Conservation (phyloP, 2,113 vertebrate genomes). For the Aspidoscelis tigris region DNA sequence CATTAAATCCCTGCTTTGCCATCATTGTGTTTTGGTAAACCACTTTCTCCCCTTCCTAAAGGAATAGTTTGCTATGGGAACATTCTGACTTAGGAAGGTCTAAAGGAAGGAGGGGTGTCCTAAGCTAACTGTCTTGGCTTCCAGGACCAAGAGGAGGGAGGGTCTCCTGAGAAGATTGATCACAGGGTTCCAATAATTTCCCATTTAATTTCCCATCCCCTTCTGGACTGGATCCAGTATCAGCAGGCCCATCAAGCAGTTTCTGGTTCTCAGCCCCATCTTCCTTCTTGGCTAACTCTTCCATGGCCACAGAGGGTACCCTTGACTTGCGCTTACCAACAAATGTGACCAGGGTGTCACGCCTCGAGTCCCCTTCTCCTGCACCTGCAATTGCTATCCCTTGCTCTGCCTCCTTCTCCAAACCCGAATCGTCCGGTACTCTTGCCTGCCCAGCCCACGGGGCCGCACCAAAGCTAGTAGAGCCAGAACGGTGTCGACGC, state of each 20-base stretch:
- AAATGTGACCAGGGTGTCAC: conserved; percentile 8
- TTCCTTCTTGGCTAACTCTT: conserved; percentile 13
- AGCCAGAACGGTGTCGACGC: background rate
- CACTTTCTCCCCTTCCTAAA: no score
- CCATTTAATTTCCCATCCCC: conserved; percentile 5
- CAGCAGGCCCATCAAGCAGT: background rate
- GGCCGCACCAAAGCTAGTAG: background rate
- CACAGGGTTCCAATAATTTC: background rate
- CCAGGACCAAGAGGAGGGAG: background rate
- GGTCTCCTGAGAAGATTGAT: background rate
- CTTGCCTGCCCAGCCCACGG: conserved; percentile 6
- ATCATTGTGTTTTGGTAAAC: no score
- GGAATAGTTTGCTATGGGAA: background rate
- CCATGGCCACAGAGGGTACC: conserved; percentile 10
- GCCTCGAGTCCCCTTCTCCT: conserved; percentile 6
- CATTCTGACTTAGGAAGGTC: background rate
- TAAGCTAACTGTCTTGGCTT: background rate
- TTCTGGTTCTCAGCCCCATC: background rate
- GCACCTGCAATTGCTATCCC: background rate
- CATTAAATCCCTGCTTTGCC: no score
- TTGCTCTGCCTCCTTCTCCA: conserved; percentile 17
- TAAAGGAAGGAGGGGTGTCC: background rate
- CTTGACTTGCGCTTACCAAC: conserved; percentile 25
- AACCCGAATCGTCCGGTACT: background rate
- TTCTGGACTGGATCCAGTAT: background rate